Evolutionary conservation across 92 coral and sea anemone genomes (phyloP), one percentile per base, ranked within the genome.

Genomic region (Paramuricea clavata): DNA sequence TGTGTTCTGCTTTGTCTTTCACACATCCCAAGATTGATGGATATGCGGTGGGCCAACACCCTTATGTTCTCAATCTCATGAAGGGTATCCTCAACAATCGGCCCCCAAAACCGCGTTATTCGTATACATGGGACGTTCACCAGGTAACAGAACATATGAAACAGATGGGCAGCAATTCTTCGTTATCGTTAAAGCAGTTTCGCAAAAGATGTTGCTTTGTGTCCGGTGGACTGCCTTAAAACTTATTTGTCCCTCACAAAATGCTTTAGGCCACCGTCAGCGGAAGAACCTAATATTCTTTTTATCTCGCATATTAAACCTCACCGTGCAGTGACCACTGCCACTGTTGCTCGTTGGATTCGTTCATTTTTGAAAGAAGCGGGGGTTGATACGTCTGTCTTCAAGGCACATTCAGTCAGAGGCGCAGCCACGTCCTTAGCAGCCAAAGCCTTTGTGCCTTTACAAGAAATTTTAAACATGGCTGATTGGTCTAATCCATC

Each of bases 261-360:
- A 23, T 50, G 36, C 16, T 30, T 70, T 44, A 70, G 82, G 65
- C 50, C 32, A 44, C 47, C 30, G 61, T 0, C 82, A 6, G 36
- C 42, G 21, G 54, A 75, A 56, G 69, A 83, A 54, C 62, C 22
- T 17, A 54, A 19, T 3, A 54, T 19, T 19, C 62, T 54, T 5
- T 54, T 54, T 54, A 54, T 54, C 62, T 17, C 62, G 27, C 27
- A 54, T 21, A 54, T 54, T 54, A 54, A 54, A 21, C 62, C 62
- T 54, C 61, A 77, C 59, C 68, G 86, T 26, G 83, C 80, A 0
- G 87, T 83, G 4, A 52, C 86, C 52, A 47, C 83, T 6, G 74
- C 88, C 13, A 82, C 93, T 12, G 39, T 87, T 1, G 87, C 87
- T 54, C 71, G 93, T 47, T 90, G 90, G 93, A 42, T 85, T 12